Percentiles rank a stretch among this genome's conserved stretches.
Conservation (phyloP, 2,797 vertebrate genomes). For the Anomalospiza imberbis region DNA sequence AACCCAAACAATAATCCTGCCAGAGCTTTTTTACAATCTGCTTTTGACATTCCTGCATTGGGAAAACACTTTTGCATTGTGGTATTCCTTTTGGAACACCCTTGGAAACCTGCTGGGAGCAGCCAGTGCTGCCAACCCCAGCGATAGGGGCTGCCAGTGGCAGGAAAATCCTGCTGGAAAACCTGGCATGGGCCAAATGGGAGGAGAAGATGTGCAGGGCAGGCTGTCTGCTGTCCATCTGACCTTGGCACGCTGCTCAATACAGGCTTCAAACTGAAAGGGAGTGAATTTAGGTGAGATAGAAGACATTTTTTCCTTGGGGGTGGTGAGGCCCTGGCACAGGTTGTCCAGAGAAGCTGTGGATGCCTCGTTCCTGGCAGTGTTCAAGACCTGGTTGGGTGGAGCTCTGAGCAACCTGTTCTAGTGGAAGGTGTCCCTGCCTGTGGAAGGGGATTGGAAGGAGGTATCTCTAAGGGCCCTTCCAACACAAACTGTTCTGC, state of each 20-base stretch:
- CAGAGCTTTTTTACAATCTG: not conserved
- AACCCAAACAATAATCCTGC: not conserved
- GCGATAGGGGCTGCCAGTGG: fast-evolving
- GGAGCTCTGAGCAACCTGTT: not conserved
- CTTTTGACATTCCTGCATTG: not conserved
- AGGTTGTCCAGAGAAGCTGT: not conserved
- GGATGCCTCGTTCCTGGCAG: not conserved
- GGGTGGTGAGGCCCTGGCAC: not conserved
- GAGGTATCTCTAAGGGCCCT: not conserved
- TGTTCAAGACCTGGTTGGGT: no score
- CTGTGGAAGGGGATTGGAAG: fast-evolving
- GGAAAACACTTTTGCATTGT: not conserved
- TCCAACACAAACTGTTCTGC: not conserved
- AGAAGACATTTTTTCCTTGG: not conserved
- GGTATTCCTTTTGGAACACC: not conserved
- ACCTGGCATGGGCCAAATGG: not conserved
- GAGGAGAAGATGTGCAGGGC: not conserved
- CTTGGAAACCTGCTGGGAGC: not conserved
- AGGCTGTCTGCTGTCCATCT: fast-evolving
- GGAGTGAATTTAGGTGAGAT: not conserved
- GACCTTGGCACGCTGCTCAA: fast-evolving
- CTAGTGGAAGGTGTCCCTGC: not conserved
- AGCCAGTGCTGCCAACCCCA: not conserved
- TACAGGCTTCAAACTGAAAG: not conserved
- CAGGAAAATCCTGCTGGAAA: not conserved